Conservation (phyloP, 2,888 invertebrate genomes). For the Meteorus colon region DNA sequence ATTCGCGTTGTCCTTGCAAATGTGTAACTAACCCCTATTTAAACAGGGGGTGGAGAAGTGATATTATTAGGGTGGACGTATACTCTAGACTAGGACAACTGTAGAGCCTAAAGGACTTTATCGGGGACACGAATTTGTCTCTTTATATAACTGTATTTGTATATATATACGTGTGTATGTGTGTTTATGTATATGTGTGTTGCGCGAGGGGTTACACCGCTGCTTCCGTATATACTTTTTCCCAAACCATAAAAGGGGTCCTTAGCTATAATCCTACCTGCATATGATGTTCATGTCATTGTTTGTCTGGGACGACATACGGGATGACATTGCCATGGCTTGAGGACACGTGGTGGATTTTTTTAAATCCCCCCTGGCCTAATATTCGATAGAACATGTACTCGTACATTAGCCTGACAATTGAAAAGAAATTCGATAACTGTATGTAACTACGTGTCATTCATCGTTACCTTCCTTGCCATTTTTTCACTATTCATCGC, state of each 20-base stretch:
- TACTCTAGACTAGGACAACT: slow-evolving; percentile 41
- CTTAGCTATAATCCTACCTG: slow-evolving; percentile 72
- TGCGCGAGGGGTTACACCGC: slow-evolving; percentile 39
- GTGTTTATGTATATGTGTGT: slow-evolving; percentile 41
- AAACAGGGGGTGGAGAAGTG: slow-evolving; percentile 41
- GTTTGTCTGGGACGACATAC: slow-evolving; percentile 64
- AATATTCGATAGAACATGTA: not conserved
- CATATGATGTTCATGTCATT: slow-evolving; percentile 70
- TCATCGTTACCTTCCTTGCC: not conserved
- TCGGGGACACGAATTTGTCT: slow-evolving; percentile 51
- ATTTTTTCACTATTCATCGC: not conserved
- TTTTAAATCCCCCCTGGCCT: slow-evolving; percentile 30
- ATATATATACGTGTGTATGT: slow-evolving; percentile 44
- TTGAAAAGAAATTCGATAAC: too few relatives aligned
- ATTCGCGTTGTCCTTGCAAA: slow-evolving; percentile 46
- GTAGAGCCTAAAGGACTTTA: slow-evolving; percentile 57
- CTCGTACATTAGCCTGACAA: not conserved
- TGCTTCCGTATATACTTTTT: slow-evolving; percentile 33
- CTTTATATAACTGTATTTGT: slow-evolving; percentile 52
- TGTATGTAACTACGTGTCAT: not conserved
- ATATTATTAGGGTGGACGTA: slow-evolving; percentile 19
- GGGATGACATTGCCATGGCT: slow-evolving; percentile 34
- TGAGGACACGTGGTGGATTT: slow-evolving; percentile 49
- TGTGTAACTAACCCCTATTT: slow-evolving; percentile 55
- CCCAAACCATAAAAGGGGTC: slow-evolving; percentile 67